Percentiles rank a stretch among this genome's conserved stretches.
Evolutionary conservation across 2,888 invertebrate genomes (phyloP).

Genomic region (Eristalinus aeneus): DNA sequence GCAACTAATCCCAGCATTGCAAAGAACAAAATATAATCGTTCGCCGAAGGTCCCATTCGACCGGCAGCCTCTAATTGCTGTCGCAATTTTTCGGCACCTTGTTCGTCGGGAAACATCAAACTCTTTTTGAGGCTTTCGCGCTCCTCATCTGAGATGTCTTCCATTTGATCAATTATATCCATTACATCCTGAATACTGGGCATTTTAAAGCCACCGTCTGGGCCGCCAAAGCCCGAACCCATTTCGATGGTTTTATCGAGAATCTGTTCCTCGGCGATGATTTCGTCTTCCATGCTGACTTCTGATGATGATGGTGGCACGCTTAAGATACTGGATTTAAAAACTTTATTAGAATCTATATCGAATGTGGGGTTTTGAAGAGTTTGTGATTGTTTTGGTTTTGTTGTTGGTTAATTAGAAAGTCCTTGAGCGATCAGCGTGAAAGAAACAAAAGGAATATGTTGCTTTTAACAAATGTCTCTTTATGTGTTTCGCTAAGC

Average conservation of each 20-base stretch:
- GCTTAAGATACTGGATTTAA: conserved; percentile 38
- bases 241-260: conserved; percentile 72
- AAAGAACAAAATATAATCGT: conserved; percentile 77
- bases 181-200: conserved; percentile 83
- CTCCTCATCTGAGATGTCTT: conserved; percentile 84
- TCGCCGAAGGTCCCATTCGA: conserved; percentile 69
- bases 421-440: conserved; percentile 59
- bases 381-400: conserved; percentile 10
- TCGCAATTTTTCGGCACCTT: conserved; percentile 76
- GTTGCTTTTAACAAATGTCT: conserved; percentile 5
- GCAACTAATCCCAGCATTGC: conserved; percentile 79
- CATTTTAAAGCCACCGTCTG: conserved; percentile 78
- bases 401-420: conserved; percentile 55
- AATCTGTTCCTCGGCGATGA: conserved; percentile 69
- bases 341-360: conserved; percentile 23
- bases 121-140: conserved; percentile 83
- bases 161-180: conserved; percentile 83
- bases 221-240: conserved; percentile 73
- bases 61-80: conserved; percentile 45
- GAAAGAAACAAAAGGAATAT: conserved; percentile 50
- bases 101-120: conserved; percentile 81
- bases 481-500: not conserved
- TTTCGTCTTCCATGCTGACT: conserved; percentile 44
- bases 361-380: not conserved
- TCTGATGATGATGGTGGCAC: not conserved